Evolutionary conservation across 2,113 vertebrate genomes (phyloP).

Genomic region (Panthera uncia): DNA sequence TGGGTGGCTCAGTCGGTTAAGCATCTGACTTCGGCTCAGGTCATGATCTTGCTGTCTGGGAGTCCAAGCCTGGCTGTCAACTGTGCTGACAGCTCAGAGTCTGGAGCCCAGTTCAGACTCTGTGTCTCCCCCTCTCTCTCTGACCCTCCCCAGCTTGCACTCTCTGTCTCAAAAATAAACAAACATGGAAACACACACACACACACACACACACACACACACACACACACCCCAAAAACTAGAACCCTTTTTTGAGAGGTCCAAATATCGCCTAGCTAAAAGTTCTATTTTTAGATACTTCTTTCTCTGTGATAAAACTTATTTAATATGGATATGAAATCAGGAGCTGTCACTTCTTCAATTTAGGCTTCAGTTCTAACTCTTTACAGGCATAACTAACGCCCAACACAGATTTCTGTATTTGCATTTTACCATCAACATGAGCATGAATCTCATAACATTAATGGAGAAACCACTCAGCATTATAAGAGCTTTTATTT

Average conservation of each 20-base stretch:
- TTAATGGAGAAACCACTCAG: conserved; percentile 21
- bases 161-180: no score
- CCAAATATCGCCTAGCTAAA: conserved; percentile 27
- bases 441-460: conserved; percentile 37
- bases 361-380: conserved; percentile 57
- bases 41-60: no score
- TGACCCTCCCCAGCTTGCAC: no score
- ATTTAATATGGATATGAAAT: conserved; percentile 63
- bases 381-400: conserved; percentile 54
- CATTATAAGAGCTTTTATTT: neutral
- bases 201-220: no score
- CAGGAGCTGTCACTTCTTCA: conserved; percentile 54
- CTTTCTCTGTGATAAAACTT: conserved; percentile 59
- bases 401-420: conserved; percentile 36
- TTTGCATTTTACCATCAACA: conserved; percentile 68
- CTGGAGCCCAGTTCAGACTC: no score
- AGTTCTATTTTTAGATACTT: conserved; percentile 61
- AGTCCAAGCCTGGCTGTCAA: no score
- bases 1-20: no score
- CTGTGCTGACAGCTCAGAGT: no score
- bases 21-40: no score
- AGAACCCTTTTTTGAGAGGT: neutral
- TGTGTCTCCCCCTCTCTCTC: no score
- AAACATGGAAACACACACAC: no score
- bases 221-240: neutral